Evolutionary conservation across 1,140 invertebrate species (phyloP), one percentile per base, ranked within the genome.

Genomic region (Drosophila navojoa): DNA sequence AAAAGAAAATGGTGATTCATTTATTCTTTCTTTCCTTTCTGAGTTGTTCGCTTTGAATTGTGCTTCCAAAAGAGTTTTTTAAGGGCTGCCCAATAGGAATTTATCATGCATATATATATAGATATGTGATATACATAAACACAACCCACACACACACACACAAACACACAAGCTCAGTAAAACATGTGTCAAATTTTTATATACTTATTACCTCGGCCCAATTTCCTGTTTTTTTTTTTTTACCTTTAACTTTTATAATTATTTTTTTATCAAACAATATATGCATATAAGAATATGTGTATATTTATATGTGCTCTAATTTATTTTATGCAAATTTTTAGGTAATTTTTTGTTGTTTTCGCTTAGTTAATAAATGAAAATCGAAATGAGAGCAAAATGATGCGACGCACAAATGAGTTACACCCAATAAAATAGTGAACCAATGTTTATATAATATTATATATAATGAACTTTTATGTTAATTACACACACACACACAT

Each of bases 21-120:
- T 82, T 82, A 73, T 59, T 82, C 77, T 62, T 82, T 82, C 72
- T 71, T 86, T 72, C 72, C 73, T 79, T 72, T 77, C 76, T 89
- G 67, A 87, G 67, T 87, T 58, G 67, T 68, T 76, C 64, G 79
- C 71, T 76, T 90, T 89, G 80, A 91, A 91, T 91, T 91, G 90
- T 91, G 90, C 90, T 91, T 91, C 86, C 90, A 87, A 91, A 62
- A 59, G 47, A 72, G 42, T 68, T 89, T 38, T 38, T 38, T 38
- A 79, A 67, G 80, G 79, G 79, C 77, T 84, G 86, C 55, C 81
- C 84, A 76, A 57, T 42, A 77, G 70, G 55, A 47, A 71, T 22
- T 54, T 71, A 44, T 59, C 44, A 53, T 60, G 32, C 58, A 76
- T 53, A 76, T 54, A 64, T 40, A 73, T 53, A 73, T 40, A 19